A percentile compares a stretch with the other conserved stretches of the same genome.
Evolutionary conservation across 2,797 vertebrate genomes (phyloP).

Genomic region (Danio choprae): DNA sequence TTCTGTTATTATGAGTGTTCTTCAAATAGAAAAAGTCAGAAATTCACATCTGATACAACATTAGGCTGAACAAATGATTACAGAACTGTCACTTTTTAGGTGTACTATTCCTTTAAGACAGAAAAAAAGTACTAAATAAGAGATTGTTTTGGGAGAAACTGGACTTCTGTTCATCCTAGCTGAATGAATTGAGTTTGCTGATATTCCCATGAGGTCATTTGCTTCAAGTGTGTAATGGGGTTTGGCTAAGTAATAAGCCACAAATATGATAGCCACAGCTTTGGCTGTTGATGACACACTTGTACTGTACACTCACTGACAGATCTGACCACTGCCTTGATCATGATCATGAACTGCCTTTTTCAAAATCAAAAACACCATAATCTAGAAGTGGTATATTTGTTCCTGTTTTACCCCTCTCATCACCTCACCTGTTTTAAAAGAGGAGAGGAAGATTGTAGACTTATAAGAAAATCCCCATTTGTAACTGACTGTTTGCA

Average conservation of each 20-base stretch:
- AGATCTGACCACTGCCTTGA: background rate
- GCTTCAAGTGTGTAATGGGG: background rate
- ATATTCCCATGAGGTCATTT: constrained; percentile 21
- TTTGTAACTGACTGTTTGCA: too few species aligned
- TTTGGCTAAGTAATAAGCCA: constrained; percentile 11
- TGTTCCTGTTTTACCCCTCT: too few species aligned
- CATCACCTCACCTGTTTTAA: too few species aligned
- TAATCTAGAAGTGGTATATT: too few species aligned
- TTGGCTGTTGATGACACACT: background rate
- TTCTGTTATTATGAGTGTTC: background rate
- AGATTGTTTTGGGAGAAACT: background rate
- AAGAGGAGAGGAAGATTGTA: too few species aligned
- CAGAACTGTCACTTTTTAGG: background rate
- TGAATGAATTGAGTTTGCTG: constrained; percentile 1
- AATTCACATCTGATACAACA: background rate
- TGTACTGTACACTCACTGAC: background rate
- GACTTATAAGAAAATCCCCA: too few species aligned
- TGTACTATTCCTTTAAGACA: background rate
- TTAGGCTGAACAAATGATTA: background rate
- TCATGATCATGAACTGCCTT: background rate
- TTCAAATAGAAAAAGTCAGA: background rate
- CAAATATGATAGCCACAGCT: constrained; percentile 15
- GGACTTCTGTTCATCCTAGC: background rate
- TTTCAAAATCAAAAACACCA: background rate
- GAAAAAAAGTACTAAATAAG: background rate